Conservation (phyloP, 2,797 vertebrate genomes). For the Margarornis squamiger region DNA sequence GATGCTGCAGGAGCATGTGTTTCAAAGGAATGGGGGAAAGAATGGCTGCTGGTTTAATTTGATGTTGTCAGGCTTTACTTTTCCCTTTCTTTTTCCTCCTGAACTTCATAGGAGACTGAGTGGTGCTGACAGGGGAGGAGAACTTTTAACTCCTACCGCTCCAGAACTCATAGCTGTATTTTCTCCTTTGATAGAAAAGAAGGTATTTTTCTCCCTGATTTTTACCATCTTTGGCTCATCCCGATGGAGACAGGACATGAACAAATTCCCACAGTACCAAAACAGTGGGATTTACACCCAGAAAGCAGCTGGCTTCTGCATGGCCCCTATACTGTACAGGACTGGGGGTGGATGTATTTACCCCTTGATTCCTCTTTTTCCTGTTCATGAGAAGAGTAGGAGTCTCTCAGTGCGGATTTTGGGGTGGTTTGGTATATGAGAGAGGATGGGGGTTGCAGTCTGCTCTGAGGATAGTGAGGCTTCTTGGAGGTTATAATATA, state of each 20-base stretch:
- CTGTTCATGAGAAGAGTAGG: background rate
- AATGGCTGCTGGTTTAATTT: background rate
- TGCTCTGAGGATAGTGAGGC: background rate
- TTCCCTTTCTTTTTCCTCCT: background rate
- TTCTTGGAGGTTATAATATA: background rate
- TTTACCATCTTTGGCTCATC: background rate
- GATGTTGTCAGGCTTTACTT: background rate
- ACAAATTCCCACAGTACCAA: background rate
- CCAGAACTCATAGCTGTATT: rapidly evolving
- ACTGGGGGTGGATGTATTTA: background rate
- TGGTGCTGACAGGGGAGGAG: background rate
- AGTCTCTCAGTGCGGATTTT: background rate
- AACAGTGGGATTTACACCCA: background rate
- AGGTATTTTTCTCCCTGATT: background rate
- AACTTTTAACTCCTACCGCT: background rate
- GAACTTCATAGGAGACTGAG: background rate
- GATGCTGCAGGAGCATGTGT: background rate
- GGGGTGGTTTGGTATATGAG: background rate
- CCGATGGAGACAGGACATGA: background rate
- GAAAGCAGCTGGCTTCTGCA: background rate
- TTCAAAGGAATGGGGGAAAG: background rate
- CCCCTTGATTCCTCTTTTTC: background rate
- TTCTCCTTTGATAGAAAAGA: background rate
- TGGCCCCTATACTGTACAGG: rapidly evolving
- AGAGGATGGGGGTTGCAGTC: background rate